These are phyloP conservation scores for Drosophila paranaensis DNA, from an alignment of 2,888 invertebrate species.

Conservation along the genomic window DNA sequence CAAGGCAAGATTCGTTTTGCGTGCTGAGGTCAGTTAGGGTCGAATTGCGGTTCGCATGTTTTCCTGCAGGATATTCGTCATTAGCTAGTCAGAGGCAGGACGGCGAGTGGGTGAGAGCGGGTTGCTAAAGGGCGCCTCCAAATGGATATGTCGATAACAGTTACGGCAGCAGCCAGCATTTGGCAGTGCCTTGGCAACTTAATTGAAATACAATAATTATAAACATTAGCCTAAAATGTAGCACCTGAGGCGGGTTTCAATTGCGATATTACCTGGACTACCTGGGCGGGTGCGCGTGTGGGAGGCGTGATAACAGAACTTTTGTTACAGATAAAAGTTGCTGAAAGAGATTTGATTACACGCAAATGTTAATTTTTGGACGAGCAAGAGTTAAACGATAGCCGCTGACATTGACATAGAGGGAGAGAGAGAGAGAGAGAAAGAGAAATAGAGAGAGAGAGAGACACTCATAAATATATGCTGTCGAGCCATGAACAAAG, in stretches of 20 bases:
- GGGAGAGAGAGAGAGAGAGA: too few species aligned
- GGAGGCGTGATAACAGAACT: constrained; percentile 16
- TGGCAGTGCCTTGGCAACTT: constrained; percentile 29
- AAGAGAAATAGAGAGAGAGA: not conserved
- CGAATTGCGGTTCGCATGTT: constrained; percentile 43
- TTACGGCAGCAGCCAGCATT: constrained; percentile 9
- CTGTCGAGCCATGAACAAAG: constrained; percentile 56
- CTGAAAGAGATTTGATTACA: not conserved
- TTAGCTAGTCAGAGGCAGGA: constrained; percentile 41
- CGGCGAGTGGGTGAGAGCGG: not conserved
- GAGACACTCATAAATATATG: constrained; percentile 35
- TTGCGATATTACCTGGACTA: constrained; percentile 21
- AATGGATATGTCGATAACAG: constrained; percentile 49
- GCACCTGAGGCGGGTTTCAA: not conserved
- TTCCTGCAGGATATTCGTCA: constrained; percentile 44
- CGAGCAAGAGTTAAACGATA: not conserved
- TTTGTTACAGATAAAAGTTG: constrained; percentile 2
- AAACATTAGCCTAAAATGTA: constrained; percentile 33
- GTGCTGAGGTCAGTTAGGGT: constrained; percentile 52
- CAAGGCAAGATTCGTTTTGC: constrained; percentile 24
- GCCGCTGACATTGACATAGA: not conserved
- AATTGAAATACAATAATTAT: constrained; percentile 63
- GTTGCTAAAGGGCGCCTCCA: not conserved
- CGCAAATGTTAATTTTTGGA: not conserved
- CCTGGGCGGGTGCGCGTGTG: too few species aligned